A percentile compares a stretch with the other conserved stretches of the same genome.
Conservation (phyloP, 2,888 invertebrate genomes). For the Mystacides longicornis region DNA sequence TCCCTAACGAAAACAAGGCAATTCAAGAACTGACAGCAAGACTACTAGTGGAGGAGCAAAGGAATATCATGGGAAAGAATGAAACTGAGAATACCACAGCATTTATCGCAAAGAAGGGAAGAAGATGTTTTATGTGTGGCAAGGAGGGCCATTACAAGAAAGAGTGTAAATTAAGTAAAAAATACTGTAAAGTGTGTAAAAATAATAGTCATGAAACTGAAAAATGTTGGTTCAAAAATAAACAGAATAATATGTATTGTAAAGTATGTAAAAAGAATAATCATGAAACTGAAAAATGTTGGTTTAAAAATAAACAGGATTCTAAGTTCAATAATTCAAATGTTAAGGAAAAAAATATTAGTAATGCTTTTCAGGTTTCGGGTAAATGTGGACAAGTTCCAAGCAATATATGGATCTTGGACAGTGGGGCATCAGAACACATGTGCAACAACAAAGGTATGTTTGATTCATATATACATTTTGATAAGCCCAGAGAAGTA, state of each 20-base stretch:
- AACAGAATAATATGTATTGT: too few relatives aligned
- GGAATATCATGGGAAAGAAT: not conserved
- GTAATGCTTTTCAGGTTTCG: too few relatives aligned
- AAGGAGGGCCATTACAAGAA: not conserved
- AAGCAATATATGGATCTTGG: too few relatives aligned
- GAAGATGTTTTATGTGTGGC: not conserved
- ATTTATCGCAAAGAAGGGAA: not conserved
- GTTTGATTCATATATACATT: not conserved
- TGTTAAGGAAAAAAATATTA: too few relatives aligned
- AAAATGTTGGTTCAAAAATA: too few relatives aligned
- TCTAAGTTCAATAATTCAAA: too few relatives aligned
- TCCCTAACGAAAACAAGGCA: not conserved
- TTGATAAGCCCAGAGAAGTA: not conserved
- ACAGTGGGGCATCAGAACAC: not conserved
- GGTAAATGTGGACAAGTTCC: too few relatives aligned
- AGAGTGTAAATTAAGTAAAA: not conserved
- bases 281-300: too few relatives aligned
- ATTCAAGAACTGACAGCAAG: not conserved
- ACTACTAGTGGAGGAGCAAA: not conserved
- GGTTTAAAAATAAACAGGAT: too few relatives aligned
- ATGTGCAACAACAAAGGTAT: not conserved
- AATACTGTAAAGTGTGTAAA: not conserved
- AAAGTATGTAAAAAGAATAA: too few relatives aligned
- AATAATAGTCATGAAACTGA: not conserved
- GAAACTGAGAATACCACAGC: not conserved